A percentile compares a stretch with the other conserved stretches of the same genome.
Evolutionary conservation across 2,888 invertebrate species (phyloP).

Genomic region (Acleris literana): DNA sequence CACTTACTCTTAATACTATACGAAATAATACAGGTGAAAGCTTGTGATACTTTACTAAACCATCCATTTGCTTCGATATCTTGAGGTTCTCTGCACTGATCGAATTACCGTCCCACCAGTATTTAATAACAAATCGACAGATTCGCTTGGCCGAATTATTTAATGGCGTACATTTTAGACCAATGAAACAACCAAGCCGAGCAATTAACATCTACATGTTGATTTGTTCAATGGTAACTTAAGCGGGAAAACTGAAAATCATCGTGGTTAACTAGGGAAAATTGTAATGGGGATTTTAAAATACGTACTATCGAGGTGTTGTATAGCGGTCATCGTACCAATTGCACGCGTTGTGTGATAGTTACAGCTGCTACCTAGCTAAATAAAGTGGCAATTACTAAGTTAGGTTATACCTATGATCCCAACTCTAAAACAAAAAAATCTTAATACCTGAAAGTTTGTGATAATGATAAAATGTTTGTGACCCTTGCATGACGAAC

Average conservation of each 20-base stretch:
- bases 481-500: too few species aligned
- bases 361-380: too few species aligned
- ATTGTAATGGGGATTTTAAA: not conserved
- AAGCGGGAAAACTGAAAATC: constrained; percentile 21
- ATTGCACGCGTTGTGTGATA: too few species aligned
- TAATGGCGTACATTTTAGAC: not conserved
- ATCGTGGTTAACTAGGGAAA: constrained; percentile 18
- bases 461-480: too few species aligned
- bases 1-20: not conserved
- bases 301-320: too few species aligned
- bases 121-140: constrained; percentile 2
- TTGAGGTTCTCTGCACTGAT: too few species aligned
- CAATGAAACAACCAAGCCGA: not conserved
- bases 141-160: constrained; percentile 21
- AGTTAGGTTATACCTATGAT: too few species aligned
- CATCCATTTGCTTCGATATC: not conserved
- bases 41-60: constrained; percentile 9
- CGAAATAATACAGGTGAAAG: constrained; percentile 6
- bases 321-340: too few species aligned
- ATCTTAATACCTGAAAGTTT: too few species aligned
- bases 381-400: too few species aligned
- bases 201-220: constrained; percentile 25
- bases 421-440: too few species aligned
- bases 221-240: constrained; percentile 14
- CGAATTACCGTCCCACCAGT: too few species aligned